Evolutionary conservation across 2,888 invertebrate genomes (phyloP).

Genomic region (Apodemia mormo): DNA sequence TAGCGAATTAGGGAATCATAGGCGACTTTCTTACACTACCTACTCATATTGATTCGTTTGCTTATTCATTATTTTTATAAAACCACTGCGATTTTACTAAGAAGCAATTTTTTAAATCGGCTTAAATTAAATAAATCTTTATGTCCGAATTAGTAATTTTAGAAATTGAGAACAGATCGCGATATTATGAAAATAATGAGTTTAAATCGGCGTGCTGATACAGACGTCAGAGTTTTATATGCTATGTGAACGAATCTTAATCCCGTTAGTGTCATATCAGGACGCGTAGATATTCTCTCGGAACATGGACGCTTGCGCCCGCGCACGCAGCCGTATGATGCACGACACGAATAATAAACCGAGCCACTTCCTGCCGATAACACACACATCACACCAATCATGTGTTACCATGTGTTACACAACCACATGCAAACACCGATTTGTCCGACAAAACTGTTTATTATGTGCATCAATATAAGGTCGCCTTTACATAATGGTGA

Average conservation of each 20-base stretch:
- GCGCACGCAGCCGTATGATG: conserved; percentile 65
- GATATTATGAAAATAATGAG: too few relatives aligned
- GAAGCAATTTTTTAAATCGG: too few relatives aligned
- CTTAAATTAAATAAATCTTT: too few relatives aligned
- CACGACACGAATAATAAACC: conserved; percentile 81
- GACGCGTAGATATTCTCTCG: conserved; percentile 65
- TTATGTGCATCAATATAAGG: conserved; percentile 33
- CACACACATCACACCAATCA: conserved; percentile 64
- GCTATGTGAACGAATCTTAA: neutral
- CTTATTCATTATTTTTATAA: too few relatives aligned
- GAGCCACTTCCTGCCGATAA: conserved; percentile 77
- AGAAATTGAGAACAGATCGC: too few relatives aligned
- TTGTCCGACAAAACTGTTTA: conserved; percentile 36
- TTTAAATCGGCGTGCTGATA: too few relatives aligned
- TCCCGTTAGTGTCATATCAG: conserved; percentile 65
- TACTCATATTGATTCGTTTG: too few relatives aligned
- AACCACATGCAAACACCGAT: conserved; percentile 45
- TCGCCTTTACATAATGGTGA: conserved; percentile 30
- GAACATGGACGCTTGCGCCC: conserved; percentile 48
- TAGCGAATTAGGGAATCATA: too few relatives aligned
- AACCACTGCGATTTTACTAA: too few relatives aligned
- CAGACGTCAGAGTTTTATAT: conserved; percentile 27
- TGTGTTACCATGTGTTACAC: conserved; percentile 42
- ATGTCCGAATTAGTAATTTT: too few relatives aligned
- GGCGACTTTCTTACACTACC: too few relatives aligned